Percentiles rank a stretch among this genome's conserved stretches.
Evolutionary conservation across 2,888 invertebrate species (phyloP).

Genomic region (Oscheius sp.): DNA sequence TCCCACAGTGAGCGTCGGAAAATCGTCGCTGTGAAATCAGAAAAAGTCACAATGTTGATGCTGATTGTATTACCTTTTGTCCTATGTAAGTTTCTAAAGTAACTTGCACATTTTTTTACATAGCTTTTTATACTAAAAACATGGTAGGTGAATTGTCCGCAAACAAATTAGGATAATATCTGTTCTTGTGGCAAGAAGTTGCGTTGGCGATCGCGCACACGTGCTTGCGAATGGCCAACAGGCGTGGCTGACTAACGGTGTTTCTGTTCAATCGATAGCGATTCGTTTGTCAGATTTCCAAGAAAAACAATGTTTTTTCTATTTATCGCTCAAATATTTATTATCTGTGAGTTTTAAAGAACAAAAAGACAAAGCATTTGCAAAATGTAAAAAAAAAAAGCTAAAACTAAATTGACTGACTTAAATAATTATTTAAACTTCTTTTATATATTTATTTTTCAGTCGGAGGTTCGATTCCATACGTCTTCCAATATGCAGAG

Average conservation of each 20-base stretch:
- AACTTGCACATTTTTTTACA: neutral
- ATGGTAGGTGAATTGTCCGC: too few species aligned
- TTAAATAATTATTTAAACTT: neutral
- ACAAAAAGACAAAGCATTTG: too few species aligned
- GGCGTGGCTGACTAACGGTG: conserved; percentile 14
- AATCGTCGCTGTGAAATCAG: neutral
- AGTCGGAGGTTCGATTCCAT: conserved; percentile 68
- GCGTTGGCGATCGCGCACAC: neutral
- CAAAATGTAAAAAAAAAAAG: too few species aligned
- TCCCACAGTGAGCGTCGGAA: neutral
- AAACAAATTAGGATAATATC: too few species aligned
- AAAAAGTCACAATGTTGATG: conserved; percentile 11
- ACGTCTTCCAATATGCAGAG: conserved; percentile 80
- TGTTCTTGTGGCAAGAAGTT: neutral
- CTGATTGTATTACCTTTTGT: conserved; percentile 21
- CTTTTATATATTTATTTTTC: conserved; percentile 30
- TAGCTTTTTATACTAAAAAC: too few species aligned
- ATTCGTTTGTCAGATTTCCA: neutral
- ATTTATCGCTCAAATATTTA: neutral
- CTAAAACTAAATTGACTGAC: neutral
- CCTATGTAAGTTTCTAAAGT: conserved; percentile 21
- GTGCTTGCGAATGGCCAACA: conserved; percentile 20
- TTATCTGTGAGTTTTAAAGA: neutral
- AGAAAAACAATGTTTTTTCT: conserved; percentile 3
- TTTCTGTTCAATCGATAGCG: conserved; percentile 7